Base-by-base conservation (phyloP, 2,113 vertebrate genomes). In the Charina bottae region DNA sequence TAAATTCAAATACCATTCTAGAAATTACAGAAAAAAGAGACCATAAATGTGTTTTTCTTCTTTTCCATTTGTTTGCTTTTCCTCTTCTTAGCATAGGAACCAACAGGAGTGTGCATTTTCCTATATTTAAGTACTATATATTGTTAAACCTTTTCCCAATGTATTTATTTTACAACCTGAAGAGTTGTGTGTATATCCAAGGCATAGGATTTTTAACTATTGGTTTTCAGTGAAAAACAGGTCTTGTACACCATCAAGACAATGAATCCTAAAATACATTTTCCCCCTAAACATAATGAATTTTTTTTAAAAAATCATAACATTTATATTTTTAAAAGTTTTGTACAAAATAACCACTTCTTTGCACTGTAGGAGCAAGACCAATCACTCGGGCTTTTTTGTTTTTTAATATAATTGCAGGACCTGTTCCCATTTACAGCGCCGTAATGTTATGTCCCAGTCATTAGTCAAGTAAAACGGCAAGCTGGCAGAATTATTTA, bases 1-100 rank as follows among this genome's bases (percentile, higher is more conserved):
- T 99, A 98, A 99, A 99, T 99, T 99, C 99, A 99, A 99, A 99
- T 99, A 99, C 99, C 99, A 98, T 99, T 99, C 99, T 99, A 99
- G 99, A 99, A 99, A 99, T 92, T 99, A 99, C 99, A 99, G 99
- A 99, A 99, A 99, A 99, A 99, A 99, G 98, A 97, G 98, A 99
- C 98, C 99, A 99, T 99, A 99, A 99, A 99, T 99, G 99, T 99
- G 98, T 99, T 99, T 92, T 92, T 92, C 85, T 84, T 92, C 72
- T 89, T 92, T 60, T 89, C 83, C 24, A 26, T 84, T 83, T 53
- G 23, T 86, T 88, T 89, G 59, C 46, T 84, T 83, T 83, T 92
- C 56, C 54, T 92, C 87, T 89, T 84, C 58, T 99, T 99, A 99
- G 98, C 98, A 99, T 99, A 99, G 99, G 99, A 99, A 99, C 98